Conservation (phyloP, 2,797 vertebrate genomes). For the Esox lucius region DNA sequence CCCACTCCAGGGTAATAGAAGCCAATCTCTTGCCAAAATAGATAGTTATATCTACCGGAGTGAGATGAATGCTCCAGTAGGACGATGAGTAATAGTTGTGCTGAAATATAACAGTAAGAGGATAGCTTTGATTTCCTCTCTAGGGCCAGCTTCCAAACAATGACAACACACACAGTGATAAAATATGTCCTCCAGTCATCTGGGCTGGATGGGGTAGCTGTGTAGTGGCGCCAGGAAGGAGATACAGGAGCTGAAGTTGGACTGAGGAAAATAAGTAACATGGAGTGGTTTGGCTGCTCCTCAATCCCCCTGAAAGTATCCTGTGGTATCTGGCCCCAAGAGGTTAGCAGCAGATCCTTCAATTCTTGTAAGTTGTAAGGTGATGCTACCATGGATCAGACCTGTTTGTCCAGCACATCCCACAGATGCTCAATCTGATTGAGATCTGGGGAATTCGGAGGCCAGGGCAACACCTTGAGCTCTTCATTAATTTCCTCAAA, state of each 20-base stretch:
- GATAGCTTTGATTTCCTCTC: slow-evolving; percentile 56
- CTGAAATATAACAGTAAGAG: slow-evolving; percentile 47
- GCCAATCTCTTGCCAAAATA: slow-evolving; percentile 11
- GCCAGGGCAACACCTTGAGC: too few species aligned
- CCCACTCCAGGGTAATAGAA: slow-evolving; percentile 10
- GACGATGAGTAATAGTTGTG: slow-evolving; percentile 20
- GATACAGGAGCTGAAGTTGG: slow-evolving; percentile 62
- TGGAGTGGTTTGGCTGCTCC: slow-evolving; percentile 42
- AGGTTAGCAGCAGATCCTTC: too few species aligned
- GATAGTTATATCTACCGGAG: slow-evolving; percentile 44
- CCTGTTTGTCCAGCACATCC: too few species aligned
- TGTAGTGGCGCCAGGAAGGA: slow-evolving; percentile 44
- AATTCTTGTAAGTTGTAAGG: too few species aligned
- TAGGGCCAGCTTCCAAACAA: slow-evolving; percentile 47
- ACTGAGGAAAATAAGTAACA: slow-evolving; percentile 53
- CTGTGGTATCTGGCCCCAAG: too few species aligned
- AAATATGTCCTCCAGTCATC: slow-evolving; percentile 35
- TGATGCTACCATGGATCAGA: too few species aligned
- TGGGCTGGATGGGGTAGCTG: slow-evolving; percentile 46
- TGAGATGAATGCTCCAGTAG: slow-evolving; percentile 16
- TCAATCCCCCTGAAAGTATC: too few species aligned
- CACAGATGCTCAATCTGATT: too few species aligned
- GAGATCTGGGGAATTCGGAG: too few species aligned
- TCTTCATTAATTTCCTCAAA: too few species aligned
- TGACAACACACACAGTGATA: slow-evolving; percentile 34